A percentile compares a stretch with the other conserved stretches of the same genome.
phyloP scores from a whole-genome alignment of 2,113 vertebrate genomes.

The Mesitornis unicolor region DNA sequence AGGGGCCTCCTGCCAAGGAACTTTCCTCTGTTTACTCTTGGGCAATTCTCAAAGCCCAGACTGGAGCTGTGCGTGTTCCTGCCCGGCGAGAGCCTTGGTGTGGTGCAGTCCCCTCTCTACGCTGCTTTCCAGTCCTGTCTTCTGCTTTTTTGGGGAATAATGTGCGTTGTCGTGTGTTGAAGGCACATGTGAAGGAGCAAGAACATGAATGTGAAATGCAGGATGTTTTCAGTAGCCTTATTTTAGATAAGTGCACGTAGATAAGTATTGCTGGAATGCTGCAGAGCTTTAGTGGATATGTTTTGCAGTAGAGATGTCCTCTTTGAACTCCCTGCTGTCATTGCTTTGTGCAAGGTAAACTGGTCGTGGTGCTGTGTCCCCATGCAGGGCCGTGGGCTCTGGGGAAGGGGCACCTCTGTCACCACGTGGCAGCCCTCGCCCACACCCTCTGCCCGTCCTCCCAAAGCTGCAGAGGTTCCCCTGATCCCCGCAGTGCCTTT shows the following conservation, averaged over 20 bases:
- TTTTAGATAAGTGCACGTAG: accelerated
- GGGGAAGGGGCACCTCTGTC: too few relatives aligned
- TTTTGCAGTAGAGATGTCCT: background rate
- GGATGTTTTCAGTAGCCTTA: background rate
- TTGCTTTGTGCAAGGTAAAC: background rate
- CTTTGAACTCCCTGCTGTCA: too few relatives aligned
- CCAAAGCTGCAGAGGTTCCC: too few relatives aligned
- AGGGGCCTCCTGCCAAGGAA: background rate
- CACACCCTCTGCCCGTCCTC: too few relatives aligned
- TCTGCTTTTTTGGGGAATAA: background rate
- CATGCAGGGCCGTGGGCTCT: too few relatives aligned
- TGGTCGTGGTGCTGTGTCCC: too few relatives aligned
- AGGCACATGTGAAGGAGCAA: too few relatives aligned
- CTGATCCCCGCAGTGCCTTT: too few relatives aligned
- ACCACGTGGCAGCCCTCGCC: too few relatives aligned
- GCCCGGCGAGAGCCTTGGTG: background rate
- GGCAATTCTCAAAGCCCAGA: background rate
- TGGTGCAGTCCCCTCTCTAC: accelerated
- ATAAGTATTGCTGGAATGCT: accelerated
- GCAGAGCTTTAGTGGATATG: too few relatives aligned
- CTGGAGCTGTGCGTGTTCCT: accelerated
- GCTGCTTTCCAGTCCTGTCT: accelerated
- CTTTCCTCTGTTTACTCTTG: background rate
- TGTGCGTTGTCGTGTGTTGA: accelerated
- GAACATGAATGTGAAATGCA: accelerated